Percentiles rank a stretch among this genome's conserved stretches.
Conservation (phyloP, 2,888 invertebrate species). For the Eilema depressum region DNA sequence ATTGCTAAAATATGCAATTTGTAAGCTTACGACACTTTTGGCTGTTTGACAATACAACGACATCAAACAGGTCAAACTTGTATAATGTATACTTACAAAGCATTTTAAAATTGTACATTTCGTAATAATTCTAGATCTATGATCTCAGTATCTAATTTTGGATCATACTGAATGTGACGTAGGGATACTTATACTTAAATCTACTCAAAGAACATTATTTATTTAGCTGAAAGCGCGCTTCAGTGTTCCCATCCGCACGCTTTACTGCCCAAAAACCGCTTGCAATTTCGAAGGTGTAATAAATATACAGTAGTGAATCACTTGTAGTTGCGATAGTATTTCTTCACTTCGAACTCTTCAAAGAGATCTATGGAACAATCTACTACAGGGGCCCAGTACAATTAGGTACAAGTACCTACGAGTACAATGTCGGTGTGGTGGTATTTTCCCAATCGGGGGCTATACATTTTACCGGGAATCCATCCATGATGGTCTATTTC, state of each 20-base stretch:
- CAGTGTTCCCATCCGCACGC: background rate
- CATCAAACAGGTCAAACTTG: conserved; percentile 15
- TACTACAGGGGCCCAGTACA: no score
- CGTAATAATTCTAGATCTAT: background rate
- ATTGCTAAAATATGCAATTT: conserved; percentile 26
- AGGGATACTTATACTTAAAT: background rate
- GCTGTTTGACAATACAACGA: conserved; percentile 40
- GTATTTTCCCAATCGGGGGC: no score
- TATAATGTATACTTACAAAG: background rate
- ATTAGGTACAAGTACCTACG: no score
- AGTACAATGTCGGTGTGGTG: no score
- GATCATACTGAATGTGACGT: background rate
- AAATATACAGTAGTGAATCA: background rate
- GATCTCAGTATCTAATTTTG: background rate
- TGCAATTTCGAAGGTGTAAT: no score
- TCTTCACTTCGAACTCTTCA: no score
- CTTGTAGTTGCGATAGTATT: background rate
- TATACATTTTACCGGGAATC: no score
- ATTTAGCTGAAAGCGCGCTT: background rate
- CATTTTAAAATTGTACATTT: background rate
- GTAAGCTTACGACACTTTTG: conserved; percentile 26
- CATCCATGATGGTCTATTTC: no score
- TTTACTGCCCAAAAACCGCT: no score
- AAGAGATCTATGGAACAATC: no score
- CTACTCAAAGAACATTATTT: background rate